These are phyloP conservation scores for Drosophila erecta DNA, from an alignment of 1,140 invertebrate genomes.

Conservation along the genomic window DNA sequence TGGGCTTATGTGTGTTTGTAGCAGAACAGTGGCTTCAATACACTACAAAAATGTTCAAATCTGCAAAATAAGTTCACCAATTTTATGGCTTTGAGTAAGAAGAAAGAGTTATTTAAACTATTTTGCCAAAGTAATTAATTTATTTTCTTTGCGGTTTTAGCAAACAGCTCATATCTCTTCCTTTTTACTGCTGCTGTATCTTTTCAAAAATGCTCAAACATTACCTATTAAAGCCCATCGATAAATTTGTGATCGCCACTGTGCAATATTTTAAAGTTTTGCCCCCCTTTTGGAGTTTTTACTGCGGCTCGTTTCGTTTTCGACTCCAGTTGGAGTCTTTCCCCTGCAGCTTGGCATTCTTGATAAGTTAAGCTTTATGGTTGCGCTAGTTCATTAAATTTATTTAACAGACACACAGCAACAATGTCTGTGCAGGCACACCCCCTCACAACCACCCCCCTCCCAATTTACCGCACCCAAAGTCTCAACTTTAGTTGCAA, in stretches of 20 bases:
- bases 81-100: neutral
- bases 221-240: conserved; percentile 13
- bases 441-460: neutral
- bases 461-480: conserved; percentile 39
- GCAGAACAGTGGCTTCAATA: conserved; percentile 14
- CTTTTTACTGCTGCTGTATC: neutral
- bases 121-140: neutral
- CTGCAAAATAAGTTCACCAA: neutral
- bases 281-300: conserved; percentile 13
- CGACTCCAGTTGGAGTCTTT: conserved; percentile 37
- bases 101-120: neutral
- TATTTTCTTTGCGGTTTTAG: no score
- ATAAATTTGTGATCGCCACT: conserved; percentile 39
- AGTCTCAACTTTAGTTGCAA: conserved; percentile 43
- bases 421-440: conserved; percentile 67
- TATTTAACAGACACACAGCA: conserved; percentile 74
- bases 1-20: conserved; percentile 8
- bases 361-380: conserved; percentile 80
- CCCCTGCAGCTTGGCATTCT: conserved; percentile 39
- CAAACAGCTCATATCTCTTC: neutral
- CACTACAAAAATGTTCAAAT: neutral
- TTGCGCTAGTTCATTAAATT: conserved; percentile 81
- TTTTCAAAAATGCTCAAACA: conserved; percentile 8
- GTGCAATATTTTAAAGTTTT: conserved; percentile 40
- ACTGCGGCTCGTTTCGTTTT: conserved; percentile 15